Evolutionary conservation across 2,113 vertebrate species (phyloP), one percentile per base, ranked within the genome.

Genomic region (Mormyrus lacerda): DNA sequence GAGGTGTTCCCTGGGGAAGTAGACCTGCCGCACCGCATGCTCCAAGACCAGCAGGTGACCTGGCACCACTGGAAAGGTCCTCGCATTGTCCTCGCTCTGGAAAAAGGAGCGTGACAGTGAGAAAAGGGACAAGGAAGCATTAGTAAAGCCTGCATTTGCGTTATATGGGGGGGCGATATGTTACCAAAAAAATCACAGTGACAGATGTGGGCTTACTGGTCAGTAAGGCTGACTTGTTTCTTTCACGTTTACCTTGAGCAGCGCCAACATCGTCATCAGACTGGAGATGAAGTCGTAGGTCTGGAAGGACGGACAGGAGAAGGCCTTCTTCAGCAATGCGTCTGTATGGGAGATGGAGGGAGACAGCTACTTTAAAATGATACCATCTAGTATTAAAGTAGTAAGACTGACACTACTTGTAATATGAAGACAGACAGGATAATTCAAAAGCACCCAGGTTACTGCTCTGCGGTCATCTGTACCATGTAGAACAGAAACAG

Each of bases 11-110:
- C 96, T 96, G 35, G 98, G 98, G 93, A 99, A 99, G 92, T 99
- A 99, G 91, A 97, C 96, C 94, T 99, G 98, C 53, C 96, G 96
- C n/a, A 98, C 97, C 10, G 97, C 91, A 50, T 99, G 97, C 91
- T 98, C 97, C 93, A 99, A 91, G 1, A 95, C 95, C 92, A 97
- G 96, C 89, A 99, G 95, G 90, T 99, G 98, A 21, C 98, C 98
- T 0, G 96, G 94, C 39, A 99, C 96, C 76, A 97, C 97, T 3
- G 94, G 91, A 87, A 98, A 94, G 4, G 97, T 95, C 94, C 97
- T 98, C 91, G 98, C 93, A 91, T 98, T 98, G 85, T 98, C 97
- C 93, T 99, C 98, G 87, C 98, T 98, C 98, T 99, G 94, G 47
- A 21, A 87, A 1, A 2, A 90, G 88, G 5, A 87, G 65, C 42